These are phyloP conservation scores for Hydropotes inermis DNA, from an alignment of 2,113 vertebrate genomes.

Conservation along the genomic window DNA sequence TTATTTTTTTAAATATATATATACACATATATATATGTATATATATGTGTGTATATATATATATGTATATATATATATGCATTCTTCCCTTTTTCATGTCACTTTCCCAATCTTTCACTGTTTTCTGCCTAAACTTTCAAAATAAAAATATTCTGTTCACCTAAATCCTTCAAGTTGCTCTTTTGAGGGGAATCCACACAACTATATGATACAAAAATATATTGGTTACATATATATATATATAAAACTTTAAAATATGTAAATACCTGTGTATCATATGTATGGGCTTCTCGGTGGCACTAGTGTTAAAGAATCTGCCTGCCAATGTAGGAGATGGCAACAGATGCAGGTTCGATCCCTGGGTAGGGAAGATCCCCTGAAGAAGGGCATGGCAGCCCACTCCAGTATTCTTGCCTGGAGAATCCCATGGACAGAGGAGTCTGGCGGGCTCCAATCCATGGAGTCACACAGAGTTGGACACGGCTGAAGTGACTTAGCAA, in stretches of 20 bases:
- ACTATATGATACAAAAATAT: background rate
- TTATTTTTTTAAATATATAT: background rate
- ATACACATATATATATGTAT: background rate
- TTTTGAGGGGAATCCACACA: background rate
- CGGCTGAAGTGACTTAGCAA: accelerated
- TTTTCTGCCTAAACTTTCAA: background rate
- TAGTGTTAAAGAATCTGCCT: background rate
- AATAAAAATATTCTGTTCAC: background rate
- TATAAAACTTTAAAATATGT: background rate
- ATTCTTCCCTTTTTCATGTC: background rate
- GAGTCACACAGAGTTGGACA: background rate
- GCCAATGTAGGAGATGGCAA: background rate
- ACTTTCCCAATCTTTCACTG: background rate
- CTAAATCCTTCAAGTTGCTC: background rate
- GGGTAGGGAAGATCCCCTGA: background rate
- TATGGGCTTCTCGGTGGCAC: background rate
- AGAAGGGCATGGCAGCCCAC: background rate
- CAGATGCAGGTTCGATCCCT: background rate
- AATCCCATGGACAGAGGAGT: background rate
- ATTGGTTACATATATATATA: background rate
- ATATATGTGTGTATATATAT: accelerated
- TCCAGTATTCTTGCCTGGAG: background rate
- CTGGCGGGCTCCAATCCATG: background rate
- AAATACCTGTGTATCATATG: accelerated
- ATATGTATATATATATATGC: background rate